These are phyloP conservation scores for Meandrusa payeni DNA, from an alignment of 2,888 invertebrate genomes.

Conservation along the genomic window DNA sequence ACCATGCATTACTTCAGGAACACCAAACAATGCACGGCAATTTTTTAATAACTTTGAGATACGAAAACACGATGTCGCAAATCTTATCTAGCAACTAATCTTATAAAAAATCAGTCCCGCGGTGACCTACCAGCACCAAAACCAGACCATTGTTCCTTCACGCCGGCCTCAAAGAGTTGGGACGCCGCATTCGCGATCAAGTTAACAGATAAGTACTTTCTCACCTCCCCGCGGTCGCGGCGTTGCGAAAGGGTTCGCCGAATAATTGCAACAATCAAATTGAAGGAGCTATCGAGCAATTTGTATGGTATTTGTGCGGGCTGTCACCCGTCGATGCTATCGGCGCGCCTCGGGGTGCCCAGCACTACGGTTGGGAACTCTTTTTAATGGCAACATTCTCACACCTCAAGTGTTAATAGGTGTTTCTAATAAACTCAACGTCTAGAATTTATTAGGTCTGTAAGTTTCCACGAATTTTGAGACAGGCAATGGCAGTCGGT, in stretches of 20 bases:
- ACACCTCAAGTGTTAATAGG: constrained; percentile 60
- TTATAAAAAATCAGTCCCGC: too few relatives aligned
- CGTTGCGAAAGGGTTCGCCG: constrained; percentile 73
- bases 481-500: too few relatives aligned
- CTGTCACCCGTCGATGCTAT: constrained; percentile 77
- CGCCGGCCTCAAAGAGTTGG: constrained; percentile 73
- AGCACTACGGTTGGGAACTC: constrained; percentile 53
- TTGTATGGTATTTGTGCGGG: constrained; percentile 81
- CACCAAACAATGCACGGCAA: too few relatives aligned
- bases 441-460: not conserved
- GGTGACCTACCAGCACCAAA: constrained; percentile 55
- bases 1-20: too few relatives aligned
- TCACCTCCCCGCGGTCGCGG: constrained; percentile 73
- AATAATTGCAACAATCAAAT: constrained; percentile 80
- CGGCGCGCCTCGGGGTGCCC: constrained; percentile 66
- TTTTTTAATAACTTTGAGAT: constrained; percentile 25
- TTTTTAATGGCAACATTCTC: constrained; percentile 65
- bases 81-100: not conserved
- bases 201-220: constrained; percentile 72
- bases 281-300: constrained; percentile 76
- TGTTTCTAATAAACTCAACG: constrained; percentile 32
- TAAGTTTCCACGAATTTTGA: too few relatives aligned
- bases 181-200: constrained; percentile 53
- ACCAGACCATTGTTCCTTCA: constrained; percentile 58
- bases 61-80: constrained; percentile 43